phyloP scores from a whole-genome alignment of 2,113 vertebrate species.

The Gobius niger region DNA sequence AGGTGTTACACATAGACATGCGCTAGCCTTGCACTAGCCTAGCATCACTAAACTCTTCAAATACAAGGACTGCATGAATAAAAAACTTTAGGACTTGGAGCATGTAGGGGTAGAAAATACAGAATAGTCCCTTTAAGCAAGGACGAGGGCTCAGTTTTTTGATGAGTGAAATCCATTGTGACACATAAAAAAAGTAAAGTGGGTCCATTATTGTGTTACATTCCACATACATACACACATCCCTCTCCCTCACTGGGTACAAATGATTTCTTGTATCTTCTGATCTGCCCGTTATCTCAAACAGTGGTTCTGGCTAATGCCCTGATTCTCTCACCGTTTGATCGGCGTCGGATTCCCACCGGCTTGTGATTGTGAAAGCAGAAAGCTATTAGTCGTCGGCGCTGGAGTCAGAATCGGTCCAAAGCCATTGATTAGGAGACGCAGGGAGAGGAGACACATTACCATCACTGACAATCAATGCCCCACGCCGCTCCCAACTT shows the following conservation, averaged over 20 bases:
- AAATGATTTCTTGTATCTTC: neutral
- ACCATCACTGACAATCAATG: constrained; percentile 52
- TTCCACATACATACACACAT: neutral
- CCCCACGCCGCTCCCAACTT: constrained; percentile 25
- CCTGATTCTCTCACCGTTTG: constrained; percentile 3
- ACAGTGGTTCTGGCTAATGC: neutral
- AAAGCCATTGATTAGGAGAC: constrained; percentile 55
- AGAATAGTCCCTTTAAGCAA: too few species aligned
- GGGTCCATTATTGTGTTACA: too few species aligned
- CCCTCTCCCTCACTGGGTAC: neutral
- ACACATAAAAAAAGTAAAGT: too few species aligned
- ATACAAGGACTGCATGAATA: too few species aligned
- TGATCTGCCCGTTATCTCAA: neutral
- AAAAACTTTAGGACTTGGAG: too few species aligned
- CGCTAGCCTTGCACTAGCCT: too few species aligned
- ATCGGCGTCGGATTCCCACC: constrained; percentile 31
- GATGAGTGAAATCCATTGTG: too few species aligned
- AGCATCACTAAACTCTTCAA: too few species aligned
- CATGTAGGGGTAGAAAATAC: too few species aligned
- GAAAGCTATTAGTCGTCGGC: constrained; percentile 50
- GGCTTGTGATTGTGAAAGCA: constrained; percentile 44
- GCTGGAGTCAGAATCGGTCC: constrained; percentile 36
- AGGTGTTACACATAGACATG: too few species aligned
- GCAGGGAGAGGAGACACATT: constrained; percentile 32
- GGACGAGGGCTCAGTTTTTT: too few species aligned